These are phyloP conservation scores for Crocuta crocuta DNA, from an alignment of 2,113 vertebrate species.

Conservation along the genomic window DNA sequence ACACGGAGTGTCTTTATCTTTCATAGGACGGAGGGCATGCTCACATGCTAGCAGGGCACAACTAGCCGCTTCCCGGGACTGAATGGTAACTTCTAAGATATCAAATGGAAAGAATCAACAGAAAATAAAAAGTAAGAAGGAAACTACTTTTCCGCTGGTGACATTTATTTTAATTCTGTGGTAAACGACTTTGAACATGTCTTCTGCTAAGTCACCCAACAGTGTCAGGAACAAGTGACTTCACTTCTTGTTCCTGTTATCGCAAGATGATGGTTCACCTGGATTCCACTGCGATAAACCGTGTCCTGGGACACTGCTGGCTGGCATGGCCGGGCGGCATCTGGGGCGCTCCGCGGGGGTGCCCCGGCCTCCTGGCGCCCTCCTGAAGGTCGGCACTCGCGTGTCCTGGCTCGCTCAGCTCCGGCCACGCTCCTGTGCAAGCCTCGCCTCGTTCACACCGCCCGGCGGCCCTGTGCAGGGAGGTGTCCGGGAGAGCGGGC, in stretches of 20 bases:
- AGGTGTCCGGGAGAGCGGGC: accelerated
- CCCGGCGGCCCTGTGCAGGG: neutral
- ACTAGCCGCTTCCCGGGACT: neutral
- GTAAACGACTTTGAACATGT: neutral
- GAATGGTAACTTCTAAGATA: neutral
- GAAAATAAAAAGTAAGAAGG: neutral
- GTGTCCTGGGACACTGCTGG: accelerated
- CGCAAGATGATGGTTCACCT: accelerated
- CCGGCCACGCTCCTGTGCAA: accelerated
- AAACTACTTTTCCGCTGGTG: neutral
- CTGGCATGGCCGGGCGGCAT: accelerated
- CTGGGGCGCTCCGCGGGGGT: neutral
- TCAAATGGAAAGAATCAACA: neutral
- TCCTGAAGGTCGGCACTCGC: neutral
- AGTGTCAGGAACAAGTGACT: neutral
- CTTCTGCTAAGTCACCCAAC: neutral
- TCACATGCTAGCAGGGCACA: neutral
- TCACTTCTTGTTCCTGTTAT: accelerated
- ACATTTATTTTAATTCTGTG: neutral
- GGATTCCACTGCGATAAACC: accelerated
- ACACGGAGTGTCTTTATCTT: neutral
- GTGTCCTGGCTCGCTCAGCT: accelerated
- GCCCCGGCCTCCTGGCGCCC: accelerated
- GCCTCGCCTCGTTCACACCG: accelerated
- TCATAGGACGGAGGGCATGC: too few relatives aligned